Evolutionary conservation across 2,113 vertebrate species (phyloP).

Genomic region (Solea solea): DNA sequence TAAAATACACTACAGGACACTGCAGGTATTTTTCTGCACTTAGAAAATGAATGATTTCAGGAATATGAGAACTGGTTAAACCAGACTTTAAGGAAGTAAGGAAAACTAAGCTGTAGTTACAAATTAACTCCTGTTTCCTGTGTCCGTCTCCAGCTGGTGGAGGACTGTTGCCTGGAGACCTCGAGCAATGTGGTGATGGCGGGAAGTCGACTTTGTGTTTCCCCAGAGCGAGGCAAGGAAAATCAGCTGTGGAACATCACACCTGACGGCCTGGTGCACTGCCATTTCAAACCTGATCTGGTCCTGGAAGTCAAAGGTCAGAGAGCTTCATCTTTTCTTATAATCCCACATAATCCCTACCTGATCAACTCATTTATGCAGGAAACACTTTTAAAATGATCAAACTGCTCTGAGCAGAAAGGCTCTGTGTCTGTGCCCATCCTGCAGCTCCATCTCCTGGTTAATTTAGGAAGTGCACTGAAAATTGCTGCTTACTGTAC

Average conservation of each 20-base stretch:
- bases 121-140: neutral
- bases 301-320: slow-evolving; percentile 97
- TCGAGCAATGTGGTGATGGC: slow-evolving; percentile 88
- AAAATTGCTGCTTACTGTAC: neutral
- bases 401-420: too few species aligned
- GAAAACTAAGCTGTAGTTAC: too few species aligned
- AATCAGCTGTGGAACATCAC: slow-evolving; percentile 90
- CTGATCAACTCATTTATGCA: neutral
- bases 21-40: too few species aligned
- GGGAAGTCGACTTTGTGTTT: slow-evolving; percentile 88
- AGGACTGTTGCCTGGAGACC: slow-evolving; percentile 90
- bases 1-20: too few species aligned
- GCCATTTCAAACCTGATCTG: slow-evolving; percentile 87
- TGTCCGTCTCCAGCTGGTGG: slow-evolving; percentile 82
- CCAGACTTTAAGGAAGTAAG: neutral
- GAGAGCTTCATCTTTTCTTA: slow-evolving; percentile 14
- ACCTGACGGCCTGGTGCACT: slow-evolving; percentile 87
- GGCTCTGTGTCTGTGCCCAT: neutral
- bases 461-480: neutral
- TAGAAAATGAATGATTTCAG: neutral
- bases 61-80: neutral
- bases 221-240: slow-evolving; percentile 83
- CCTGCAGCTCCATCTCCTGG: slow-evolving; percentile 41
- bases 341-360: too few species aligned
- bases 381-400: neutral